Evolutionary conservation across 2,113 vertebrate species (phyloP).

Genomic region (Myotis davidii): DNA sequence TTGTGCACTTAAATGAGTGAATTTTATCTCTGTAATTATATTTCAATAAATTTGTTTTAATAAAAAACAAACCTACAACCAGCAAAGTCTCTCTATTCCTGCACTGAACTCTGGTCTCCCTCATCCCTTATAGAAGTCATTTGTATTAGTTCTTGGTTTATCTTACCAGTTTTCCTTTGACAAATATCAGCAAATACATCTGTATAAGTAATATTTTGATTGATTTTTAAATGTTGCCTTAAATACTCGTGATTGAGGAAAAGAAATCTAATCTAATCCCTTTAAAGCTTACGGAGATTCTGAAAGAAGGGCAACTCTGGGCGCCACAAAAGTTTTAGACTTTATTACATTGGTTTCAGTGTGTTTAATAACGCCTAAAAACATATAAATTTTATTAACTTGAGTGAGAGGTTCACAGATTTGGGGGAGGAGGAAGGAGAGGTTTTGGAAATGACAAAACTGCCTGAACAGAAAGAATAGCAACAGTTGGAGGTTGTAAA

Average conservation of each 20-base stretch:
- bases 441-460: neutral
- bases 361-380: neutral
- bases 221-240: constrained; percentile 9
- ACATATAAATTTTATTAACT: neutral
- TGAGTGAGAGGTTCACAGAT: neutral
- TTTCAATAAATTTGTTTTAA: neutral
- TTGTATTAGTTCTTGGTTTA: neutral
- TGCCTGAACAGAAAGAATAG: neutral
- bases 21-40: neutral
- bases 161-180: neutral
- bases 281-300: neutral
- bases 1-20: neutral
- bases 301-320: neutral
- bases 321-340: neutral
- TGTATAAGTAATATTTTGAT: neutral
- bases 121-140: neutral
- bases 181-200: neutral
- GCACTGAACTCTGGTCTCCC: neutral
- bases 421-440: neutral
- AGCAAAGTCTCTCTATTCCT: neutral
- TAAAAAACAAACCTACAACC: neutral
- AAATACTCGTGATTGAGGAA: neutral
- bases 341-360: neutral
- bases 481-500: too few relatives aligned
- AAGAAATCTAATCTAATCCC: neutral